Percentiles rank a stretch among this genome's conserved stretches.
phyloP scores from a whole-genome alignment of 2,113 vertebrate species.

The Barbus barbus region DNA sequence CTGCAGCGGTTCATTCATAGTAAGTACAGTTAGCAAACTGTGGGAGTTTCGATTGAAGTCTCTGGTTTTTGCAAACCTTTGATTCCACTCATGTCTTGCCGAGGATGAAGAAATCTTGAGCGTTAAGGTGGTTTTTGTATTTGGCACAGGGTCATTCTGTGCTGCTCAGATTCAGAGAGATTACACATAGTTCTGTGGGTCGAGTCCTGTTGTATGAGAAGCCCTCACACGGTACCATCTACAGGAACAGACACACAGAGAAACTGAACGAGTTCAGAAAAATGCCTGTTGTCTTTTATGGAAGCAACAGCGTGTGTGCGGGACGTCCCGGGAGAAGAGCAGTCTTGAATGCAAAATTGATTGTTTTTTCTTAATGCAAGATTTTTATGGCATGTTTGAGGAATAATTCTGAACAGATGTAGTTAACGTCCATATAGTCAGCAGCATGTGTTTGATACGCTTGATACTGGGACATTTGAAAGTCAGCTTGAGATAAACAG shows the following conservation, averaged over 20 bases:
- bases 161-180: background rate
- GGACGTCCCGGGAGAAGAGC: background rate
- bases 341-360: slow-evolving; percentile 12
- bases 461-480: slow-evolving; percentile 41
- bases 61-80: background rate
- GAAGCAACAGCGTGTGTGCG: slow-evolving; percentile 45
- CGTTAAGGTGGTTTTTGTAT: background rate
- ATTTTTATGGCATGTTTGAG: slow-evolving; percentile 31
- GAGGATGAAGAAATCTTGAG: slow-evolving; percentile 26
- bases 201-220: slow-evolving; percentile 10
- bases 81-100: no score
- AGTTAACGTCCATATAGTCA: slow-evolving; percentile 19
- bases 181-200: background rate
- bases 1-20: background rate
- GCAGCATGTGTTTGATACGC: slow-evolving; percentile 22
- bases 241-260: slow-evolving; percentile 43
- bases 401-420: slow-evolving; percentile 38
- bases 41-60: background rate
- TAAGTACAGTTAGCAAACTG: background rate
- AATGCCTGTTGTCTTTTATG: slow-evolving; percentile 43
- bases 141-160: background rate
- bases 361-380: slow-evolving; percentile 22
- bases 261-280: slow-evolving; percentile 45
- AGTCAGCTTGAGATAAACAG: slow-evolving; percentile 35
- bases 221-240: background rate